Base-by-base conservation (phyloP, 1,140 invertebrate species). In the Pteromalus puparum region DNA sequence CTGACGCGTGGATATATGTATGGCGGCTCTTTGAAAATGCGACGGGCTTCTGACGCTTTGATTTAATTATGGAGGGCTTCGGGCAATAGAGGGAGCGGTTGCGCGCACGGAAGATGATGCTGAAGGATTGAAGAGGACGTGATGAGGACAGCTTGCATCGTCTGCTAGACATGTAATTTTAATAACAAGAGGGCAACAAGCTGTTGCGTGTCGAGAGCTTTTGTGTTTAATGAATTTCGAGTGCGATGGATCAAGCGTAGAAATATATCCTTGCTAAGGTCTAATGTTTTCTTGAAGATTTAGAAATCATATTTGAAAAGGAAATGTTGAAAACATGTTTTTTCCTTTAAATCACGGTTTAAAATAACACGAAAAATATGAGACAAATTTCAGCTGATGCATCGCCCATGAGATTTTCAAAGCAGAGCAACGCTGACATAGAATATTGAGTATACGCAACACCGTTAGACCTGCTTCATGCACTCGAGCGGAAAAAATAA, bases 71-170 rank as follows among this genome's bases (percentile, higher is more conserved):
- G 53, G 53, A 61, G 21, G 21, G 21, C 53, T 21, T 21, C 53
- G 6, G 18, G 15, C 18, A 61, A 61, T 61, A 34, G 53, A 34
- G 53, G 53, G 2, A 7, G 53, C 21, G 53, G 53, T n/a, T 42
- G 38, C 9, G 38, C 4, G 48, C 18, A 15, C 13, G 48, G 15
- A n/a, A n/a, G 53, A 2, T n/a, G 3, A 61, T 61, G 53, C 21
- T 61, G 53, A 61, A 61, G 53, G 21, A 61, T 61, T 61, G 53
- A 61, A 61, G 53, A 61, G 53, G 53, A 61, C 53, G 53, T 61
- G 53, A 61, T 61, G 53, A 61, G 53, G 53, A n/a, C 53, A 7
- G 53, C 53, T 61, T n/a, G 53, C 21, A n/a, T 21, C 18, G 5
- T n/a, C 53, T 18, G 53, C 53, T 61, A 61, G 53, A 61, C 53